Percentiles rank a stretch among this genome's conserved stretches.
These are phyloP conservation scores for Listronotus bonariensis DNA, from an alignment of 1,140 invertebrate genomes.

Conservation along the genomic window DNA sequence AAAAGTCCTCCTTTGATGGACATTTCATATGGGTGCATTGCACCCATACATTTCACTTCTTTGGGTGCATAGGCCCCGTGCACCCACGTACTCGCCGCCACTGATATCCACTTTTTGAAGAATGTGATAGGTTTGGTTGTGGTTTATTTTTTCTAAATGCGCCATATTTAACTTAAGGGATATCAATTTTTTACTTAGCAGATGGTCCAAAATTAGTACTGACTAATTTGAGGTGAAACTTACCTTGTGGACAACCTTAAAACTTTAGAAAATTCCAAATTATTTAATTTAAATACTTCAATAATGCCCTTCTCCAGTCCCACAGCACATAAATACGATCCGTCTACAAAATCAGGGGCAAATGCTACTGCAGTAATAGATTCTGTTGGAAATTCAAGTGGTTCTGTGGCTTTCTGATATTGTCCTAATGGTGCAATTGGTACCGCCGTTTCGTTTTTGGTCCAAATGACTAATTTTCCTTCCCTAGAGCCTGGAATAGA, in stretches of 20 bases:
- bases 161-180: too few relatives aligned
- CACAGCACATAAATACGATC: slow-evolving; percentile 69
- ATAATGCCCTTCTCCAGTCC: slow-evolving; percentile 81
- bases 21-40: too few relatives aligned
- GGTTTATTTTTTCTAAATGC: too few relatives aligned
- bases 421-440: slow-evolving; percentile 50
- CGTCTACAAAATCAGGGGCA: slow-evolving; percentile 56
- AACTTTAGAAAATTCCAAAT: slow-evolving; percentile 49
- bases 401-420: slow-evolving; percentile 55
- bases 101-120: too few relatives aligned
- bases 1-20: too few relatives aligned
- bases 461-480: slow-evolving; percentile 80
- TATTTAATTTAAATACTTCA: slow-evolving; percentile 60
- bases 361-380: slow-evolving; percentile 84
- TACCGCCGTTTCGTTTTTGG: slow-evolving; percentile 44
- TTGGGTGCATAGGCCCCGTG: too few relatives aligned
- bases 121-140: too few relatives aligned
- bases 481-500: slow-evolving; percentile 71
- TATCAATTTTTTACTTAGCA: too few relatives aligned
- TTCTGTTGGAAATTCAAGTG: slow-evolving; percentile 62
- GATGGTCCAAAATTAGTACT: slow-evolving; percentile 56
- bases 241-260: slow-evolving; percentile 35
- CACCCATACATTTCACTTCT: too few relatives aligned
- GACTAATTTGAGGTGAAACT: slow-evolving; percentile 14
- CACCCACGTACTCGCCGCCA: too few relatives aligned